Base-by-base conservation (phyloP, 2,797 vertebrate genomes). In the Telmatherina bonti region DNA sequence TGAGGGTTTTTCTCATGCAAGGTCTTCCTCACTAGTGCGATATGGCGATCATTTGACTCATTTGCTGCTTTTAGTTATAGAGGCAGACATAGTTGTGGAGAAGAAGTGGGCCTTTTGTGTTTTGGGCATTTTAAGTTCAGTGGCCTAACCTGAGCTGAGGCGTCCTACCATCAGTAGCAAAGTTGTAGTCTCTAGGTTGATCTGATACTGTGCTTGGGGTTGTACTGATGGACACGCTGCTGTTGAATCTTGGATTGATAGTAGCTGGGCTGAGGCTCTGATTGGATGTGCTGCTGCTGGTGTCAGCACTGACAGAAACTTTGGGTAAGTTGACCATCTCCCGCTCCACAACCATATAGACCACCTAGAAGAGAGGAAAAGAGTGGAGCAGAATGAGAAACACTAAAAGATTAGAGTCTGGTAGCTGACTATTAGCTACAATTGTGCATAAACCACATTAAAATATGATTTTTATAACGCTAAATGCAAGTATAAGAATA, bases 91-190 rank as follows among this genome's bases (percentile, higher is more conserved):
- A 33, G 22, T 47, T 69, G 1, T 24, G 3, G 22, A 9, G 8
- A 56, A 36, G 13, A 43, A 26, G 7, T 27, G 7, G 36, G 35
- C 11, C 43, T 55, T 58, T 27, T 22, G 22, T 58, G 43, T 35
- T 54, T 33, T 49, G 26, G 18, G 27, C 22, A 38, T 7, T 33
- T 38, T 10, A 8, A 29, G 6, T 54, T 38, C 4, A 15, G 10
- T 24, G 22, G 33, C 27, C 29, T 36, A 62, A 58, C 20, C 5
- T 65, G 52, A 15, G 12, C 15, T 41, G 36, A 27, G 30, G 15
- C n/a, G 10, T 47, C 94, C 85, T 87, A 97, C 96, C 95, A 43
- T 96, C 93, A 73, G 93, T 94, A 80, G 90, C 85, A 18, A 96
- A 96, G 86, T 90, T 89, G 91, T 92, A 95, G 85, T 93, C 92